A percentile compares a stretch with the other conserved stretches of the same genome.
These are phyloP conservation scores for Lasioglossum malachurum DNA, from an alignment of 2,888 invertebrate species.

Conservation along the genomic window DNA sequence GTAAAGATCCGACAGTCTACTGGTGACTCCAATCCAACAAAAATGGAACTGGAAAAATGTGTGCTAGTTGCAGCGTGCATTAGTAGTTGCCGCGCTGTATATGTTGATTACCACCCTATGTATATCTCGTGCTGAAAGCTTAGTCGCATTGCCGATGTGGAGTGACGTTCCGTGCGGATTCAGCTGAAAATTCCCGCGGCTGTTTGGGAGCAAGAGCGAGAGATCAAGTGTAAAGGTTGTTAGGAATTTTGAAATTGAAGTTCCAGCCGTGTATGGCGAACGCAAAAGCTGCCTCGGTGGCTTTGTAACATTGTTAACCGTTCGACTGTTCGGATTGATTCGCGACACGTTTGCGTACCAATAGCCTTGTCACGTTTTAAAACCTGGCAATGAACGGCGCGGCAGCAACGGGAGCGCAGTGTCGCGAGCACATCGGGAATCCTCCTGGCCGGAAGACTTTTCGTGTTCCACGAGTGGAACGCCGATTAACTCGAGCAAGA, in stretches of 20 bases:
- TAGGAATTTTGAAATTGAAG: constrained; percentile 8
- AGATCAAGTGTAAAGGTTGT: neutral
- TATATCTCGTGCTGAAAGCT: neutral
- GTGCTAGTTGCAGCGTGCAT: too few relatives aligned
- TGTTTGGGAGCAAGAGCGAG: neutral
- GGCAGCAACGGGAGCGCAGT: neutral
- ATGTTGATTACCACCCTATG: neutral
- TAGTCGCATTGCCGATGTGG: neutral
- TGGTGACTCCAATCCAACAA: too few relatives aligned
- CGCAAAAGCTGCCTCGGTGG: neutral
- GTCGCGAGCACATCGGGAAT: constrained; percentile 2
- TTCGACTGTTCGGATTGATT: constrained; percentile 1
- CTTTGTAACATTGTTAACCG: constrained; percentile 14
- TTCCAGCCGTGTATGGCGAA: neutral
- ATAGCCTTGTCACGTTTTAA: neutral
- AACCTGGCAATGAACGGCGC: neutral
- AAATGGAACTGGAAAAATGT: too few relatives aligned
- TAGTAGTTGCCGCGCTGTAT: neutral
- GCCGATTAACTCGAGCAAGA: constrained; percentile 42
- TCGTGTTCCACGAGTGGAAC: constrained; percentile 23
- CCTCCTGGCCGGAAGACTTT: constrained; percentile 3
- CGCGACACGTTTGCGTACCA: constrained; percentile 2
- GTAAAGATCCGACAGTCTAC: too few relatives aligned
- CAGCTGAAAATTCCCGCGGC: neutral
- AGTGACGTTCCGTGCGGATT: neutral